Evolutionary conservation across 2,888 invertebrate genomes (phyloP).

Genomic region (Callosobruchus maculatus): DNA sequence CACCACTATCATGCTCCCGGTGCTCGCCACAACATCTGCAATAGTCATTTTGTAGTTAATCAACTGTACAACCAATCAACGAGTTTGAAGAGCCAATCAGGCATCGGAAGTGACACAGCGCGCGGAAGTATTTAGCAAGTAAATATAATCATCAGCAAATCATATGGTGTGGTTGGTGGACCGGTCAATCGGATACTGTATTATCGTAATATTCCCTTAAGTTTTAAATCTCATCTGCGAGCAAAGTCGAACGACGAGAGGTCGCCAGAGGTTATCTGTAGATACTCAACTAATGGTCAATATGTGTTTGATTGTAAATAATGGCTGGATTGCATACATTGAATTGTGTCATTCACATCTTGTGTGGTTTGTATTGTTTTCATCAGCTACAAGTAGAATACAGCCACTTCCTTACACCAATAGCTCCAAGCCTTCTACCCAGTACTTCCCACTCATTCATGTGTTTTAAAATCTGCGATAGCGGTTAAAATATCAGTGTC

Average conservation of each 20-base stretch:
- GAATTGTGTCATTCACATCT: neutral
- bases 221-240: constrained; percentile 2
- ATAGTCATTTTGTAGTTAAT: constrained; percentile 12
- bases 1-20: constrained; percentile 82
- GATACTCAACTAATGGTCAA: neutral
- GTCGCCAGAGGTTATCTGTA: constrained; percentile 14
- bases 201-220: neutral
- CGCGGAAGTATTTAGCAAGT: neutral
- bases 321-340: neutral
- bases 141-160: neutral
- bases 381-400: no score
- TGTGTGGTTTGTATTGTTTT: neutral
- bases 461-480: no score
- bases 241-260: constrained; percentile 12
- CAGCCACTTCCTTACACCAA: no score
- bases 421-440: no score
- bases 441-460: no score
- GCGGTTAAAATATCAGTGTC: no score
- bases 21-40: constrained; percentile 47
- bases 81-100: neutral
- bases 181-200: neutral
- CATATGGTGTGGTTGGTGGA: neutral
- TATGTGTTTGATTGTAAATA: constrained; percentile 1
- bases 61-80: neutral
- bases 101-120: neutral